Evolutionary conservation across 1,140 invertebrate genomes (phyloP).

Genomic region (Arctopsyche grandis): DNA sequence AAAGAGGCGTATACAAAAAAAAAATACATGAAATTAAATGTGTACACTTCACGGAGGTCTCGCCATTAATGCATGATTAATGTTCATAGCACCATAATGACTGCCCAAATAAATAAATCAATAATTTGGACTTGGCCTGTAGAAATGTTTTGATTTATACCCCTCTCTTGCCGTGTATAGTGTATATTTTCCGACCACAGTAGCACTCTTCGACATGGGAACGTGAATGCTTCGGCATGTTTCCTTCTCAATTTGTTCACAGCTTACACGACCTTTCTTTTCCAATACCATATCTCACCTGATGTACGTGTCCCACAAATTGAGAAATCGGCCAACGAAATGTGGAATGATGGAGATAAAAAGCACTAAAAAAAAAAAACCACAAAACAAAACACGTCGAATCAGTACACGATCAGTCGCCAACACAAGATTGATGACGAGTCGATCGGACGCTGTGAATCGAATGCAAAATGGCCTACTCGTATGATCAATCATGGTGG

Average conservation of each 20-base stretch:
- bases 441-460: constrained; percentile 11
- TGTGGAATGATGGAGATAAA: too few relatives aligned
- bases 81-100: not conserved
- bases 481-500: constrained; percentile 29
- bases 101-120: constrained; percentile 9
- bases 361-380: too few relatives aligned
- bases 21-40: not conserved
- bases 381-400: not conserved
- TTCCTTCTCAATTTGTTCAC: not conserved
- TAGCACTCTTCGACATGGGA: not conserved
- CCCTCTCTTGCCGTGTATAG: too few relatives aligned
- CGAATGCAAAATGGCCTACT: constrained; percentile 22
- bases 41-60: constrained; percentile 1
- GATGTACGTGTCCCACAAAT: not conserved
- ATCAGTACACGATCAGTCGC: constrained; percentile 31
- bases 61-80: constrained; percentile 13
- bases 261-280: not conserved
- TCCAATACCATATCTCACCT: not conserved
- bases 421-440: constrained; percentile 31
- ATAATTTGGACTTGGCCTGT: not conserved
- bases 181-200: not conserved
- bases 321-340: not conserved
- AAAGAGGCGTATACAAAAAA: too few relatives aligned
- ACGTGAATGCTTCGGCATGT: not conserved
- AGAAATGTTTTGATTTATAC: too few relatives aligned